Conservation (phyloP, 2,113 vertebrate species). For the Vulpes lagopus region DNA sequence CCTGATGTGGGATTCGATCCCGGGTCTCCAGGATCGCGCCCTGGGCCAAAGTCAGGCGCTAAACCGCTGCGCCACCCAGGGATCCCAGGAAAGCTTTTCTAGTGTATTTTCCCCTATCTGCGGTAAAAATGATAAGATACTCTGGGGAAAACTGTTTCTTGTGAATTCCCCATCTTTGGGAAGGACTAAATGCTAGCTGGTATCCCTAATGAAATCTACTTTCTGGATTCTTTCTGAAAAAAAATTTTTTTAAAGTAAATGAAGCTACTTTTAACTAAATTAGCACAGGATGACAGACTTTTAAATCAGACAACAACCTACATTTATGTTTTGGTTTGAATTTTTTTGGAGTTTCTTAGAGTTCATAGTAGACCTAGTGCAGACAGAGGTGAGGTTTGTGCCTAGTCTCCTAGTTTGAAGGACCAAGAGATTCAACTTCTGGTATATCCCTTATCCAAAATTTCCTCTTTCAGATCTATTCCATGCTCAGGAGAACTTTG, state of each 20-base stretch:
- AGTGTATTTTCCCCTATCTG: neutral
- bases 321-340: neutral
- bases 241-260: neutral
- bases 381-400: neutral
- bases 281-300: neutral
- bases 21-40: too few species aligned
- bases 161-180: neutral
- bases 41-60: too few species aligned
- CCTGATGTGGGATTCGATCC: too few species aligned
- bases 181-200: slow-evolving; percentile 7
- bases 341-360: neutral
- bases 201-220: neutral
- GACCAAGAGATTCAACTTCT: neutral
- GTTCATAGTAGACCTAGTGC: neutral
- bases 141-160: neutral
- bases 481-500: neutral
- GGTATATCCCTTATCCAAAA: neutral
- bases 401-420: neutral
- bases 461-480: neutral
- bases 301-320: neutral
- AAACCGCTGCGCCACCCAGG: too few species aligned
- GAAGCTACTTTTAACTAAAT: neutral
- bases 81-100: neutral
- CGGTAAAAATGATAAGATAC: neutral
- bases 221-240: neutral